Conservation (phyloP, 1,140 invertebrate species). For the Zaprionus inermis region DNA sequence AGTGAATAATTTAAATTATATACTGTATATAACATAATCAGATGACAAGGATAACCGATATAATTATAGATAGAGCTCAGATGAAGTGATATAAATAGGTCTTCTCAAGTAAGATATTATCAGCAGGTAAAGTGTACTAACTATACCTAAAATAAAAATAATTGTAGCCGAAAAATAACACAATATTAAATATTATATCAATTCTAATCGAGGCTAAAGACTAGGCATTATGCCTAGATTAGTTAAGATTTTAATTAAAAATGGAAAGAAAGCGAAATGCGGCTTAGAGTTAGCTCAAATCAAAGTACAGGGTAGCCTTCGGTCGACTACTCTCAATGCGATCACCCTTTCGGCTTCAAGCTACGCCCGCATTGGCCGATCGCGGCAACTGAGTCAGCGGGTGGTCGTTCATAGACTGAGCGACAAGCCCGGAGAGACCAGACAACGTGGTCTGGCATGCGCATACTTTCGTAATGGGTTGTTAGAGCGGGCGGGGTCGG, state of each 20-base stretch:
- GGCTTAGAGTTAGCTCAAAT: too few relatives aligned
- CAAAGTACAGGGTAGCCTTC: not conserved
- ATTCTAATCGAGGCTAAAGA: too few relatives aligned
- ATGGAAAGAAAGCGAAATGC: too few relatives aligned
- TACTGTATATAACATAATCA: too few relatives aligned
- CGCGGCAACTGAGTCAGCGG: conserved; percentile 39
- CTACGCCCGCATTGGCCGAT: conserved; percentile 56
- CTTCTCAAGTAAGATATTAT: not conserved
- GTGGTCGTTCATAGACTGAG: conserved; percentile 32
- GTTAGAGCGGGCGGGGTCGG: conserved; percentile 11
- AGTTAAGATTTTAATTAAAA: too few relatives aligned
- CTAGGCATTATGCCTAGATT: too few relatives aligned
- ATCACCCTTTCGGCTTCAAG: conserved; percentile 5
- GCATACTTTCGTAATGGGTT: conserved; percentile 40
- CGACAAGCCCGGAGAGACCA: conserved; percentile 18
- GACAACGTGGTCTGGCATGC: conserved; percentile 11
- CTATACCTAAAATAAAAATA: not conserved
- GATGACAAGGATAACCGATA: too few relatives aligned
- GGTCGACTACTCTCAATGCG: not conserved
- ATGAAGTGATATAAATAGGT: too few relatives aligned
- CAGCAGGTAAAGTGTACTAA: not conserved
- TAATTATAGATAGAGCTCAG: too few relatives aligned
- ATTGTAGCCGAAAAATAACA: too few relatives aligned
- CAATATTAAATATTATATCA: too few relatives aligned
- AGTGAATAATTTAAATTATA: not conserved